Conservation (phyloP, 2,797 vertebrate species). For the Periparus ater region DNA sequence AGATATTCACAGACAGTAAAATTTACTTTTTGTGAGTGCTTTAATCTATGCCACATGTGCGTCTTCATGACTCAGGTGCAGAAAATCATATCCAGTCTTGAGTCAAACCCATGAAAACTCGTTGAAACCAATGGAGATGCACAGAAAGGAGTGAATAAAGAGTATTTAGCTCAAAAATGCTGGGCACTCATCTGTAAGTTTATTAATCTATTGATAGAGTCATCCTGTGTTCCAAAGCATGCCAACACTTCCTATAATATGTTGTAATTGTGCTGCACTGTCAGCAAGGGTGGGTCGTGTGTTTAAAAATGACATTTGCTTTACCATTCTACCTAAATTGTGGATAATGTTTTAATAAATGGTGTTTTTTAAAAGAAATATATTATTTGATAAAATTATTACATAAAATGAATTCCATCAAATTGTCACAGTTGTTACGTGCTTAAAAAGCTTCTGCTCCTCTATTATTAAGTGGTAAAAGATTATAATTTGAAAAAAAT, state of each 20-base stretch:
- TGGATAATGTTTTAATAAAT: constrained; percentile 74
- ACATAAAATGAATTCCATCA: constrained; percentile 72
- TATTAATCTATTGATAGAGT: constrained; percentile 61
- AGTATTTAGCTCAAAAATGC: background rate
- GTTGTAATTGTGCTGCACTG: constrained; percentile 51
- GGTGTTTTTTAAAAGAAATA: constrained; percentile 72
- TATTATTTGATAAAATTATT: constrained; percentile 79
- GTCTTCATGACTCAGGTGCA: background rate
- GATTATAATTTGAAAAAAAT: constrained; percentile 79
- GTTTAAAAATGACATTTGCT: constrained; percentile 74
- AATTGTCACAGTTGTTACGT: constrained; percentile 74
- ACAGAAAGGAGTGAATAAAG: background rate
- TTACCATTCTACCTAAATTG: constrained; percentile 66
- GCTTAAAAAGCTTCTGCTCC: constrained; percentile 72
- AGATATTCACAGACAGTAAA: background rate
- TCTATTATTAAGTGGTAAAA: constrained; percentile 78
- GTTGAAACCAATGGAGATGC: background rate
- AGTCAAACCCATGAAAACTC: background rate
- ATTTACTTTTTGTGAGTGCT: background rate
- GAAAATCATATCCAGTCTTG: background rate
- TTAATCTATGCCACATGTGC: background rate
- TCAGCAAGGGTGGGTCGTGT: constrained; percentile 23
- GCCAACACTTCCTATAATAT: constrained; percentile 32
- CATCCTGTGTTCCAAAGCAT: constrained; percentile 52
- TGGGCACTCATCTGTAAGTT: background rate